Evolutionary conservation across 2,113 vertebrate genomes (phyloP).

Genomic region (Nematolebias whitei): DNA sequence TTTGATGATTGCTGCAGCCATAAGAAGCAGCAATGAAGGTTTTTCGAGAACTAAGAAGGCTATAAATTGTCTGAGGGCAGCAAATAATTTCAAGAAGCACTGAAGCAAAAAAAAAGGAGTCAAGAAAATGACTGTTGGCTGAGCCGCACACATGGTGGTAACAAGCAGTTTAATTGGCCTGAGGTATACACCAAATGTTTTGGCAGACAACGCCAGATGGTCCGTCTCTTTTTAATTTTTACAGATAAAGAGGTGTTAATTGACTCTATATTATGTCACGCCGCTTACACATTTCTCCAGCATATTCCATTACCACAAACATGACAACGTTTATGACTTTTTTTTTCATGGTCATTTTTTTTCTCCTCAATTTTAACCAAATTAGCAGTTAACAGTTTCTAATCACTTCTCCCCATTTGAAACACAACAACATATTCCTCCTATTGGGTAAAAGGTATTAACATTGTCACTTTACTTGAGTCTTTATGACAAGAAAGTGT

Average conservation of each 20-base stretch:
- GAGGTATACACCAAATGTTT: constrained; percentile 3
- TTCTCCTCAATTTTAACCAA: too few relatives aligned
- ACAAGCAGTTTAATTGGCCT: constrained; percentile 45
- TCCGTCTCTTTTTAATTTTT: constrained; percentile 28
- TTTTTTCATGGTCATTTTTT: too few relatives aligned
- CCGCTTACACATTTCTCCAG: background rate
- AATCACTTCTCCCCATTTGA: too few relatives aligned
- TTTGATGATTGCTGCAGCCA: constrained; percentile 26
- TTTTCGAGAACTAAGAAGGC: constrained; percentile 20
- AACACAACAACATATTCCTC: too few relatives aligned
- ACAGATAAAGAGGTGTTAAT: constrained; percentile 48
- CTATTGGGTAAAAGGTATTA: too few relatives aligned
- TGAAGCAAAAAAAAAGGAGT: constrained; percentile 9
- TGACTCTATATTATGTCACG: constrained; percentile 26
- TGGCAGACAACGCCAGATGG: constrained; percentile 57
- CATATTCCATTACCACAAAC: background rate
- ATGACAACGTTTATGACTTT: background rate
- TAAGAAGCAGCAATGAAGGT: constrained; percentile 7
- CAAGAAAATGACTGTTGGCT: constrained; percentile 13
- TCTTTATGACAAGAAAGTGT: too few relatives aligned
- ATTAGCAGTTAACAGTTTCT: too few relatives aligned
- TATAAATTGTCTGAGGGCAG: constrained; percentile 31
- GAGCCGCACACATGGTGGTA: constrained; percentile 15
- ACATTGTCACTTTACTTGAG: too few relatives aligned
- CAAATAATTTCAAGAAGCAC: constrained; percentile 12